phyloP scores from a whole-genome alignment of 2,113 vertebrate species.

The Prunella himalayana region DNA sequence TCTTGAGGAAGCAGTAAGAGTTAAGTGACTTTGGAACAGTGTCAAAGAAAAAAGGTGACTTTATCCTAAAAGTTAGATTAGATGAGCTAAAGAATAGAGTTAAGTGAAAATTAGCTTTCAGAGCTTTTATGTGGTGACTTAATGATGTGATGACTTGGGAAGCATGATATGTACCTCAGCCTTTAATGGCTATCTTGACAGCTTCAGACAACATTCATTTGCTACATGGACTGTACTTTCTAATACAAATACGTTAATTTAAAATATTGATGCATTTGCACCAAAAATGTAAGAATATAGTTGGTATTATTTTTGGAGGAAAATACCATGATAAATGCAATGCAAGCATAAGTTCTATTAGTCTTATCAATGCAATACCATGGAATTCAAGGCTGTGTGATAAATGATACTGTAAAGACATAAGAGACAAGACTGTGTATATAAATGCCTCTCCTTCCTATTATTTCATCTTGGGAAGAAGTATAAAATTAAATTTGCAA shows the following conservation, averaged over 20 bases:
- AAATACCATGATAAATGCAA: not conserved
- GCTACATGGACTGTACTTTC: not conserved
- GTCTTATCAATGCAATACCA: not conserved
- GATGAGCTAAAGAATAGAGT: not conserved
- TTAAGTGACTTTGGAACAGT: not conserved
- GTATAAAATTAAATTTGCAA: not conserved
- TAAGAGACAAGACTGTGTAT: not conserved
- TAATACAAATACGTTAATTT: not conserved
- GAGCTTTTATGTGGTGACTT: not conserved
- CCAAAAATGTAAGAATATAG: not conserved
- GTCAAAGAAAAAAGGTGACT: not conserved
- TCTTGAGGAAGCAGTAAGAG: not conserved
- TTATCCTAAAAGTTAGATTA: not conserved
- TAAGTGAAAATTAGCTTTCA: not conserved
- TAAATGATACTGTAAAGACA: not conserved
- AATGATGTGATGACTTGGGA: not conserved
- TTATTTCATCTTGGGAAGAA: not conserved
- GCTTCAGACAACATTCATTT: not conserved
- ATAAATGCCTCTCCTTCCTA: not conserved
- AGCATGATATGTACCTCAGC: not conserved
- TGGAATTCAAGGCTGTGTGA: not conserved
- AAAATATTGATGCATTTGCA: not conserved
- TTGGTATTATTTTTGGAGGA: not conserved
- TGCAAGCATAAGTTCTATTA: not conserved
- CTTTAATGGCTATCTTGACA: not conserved